Conservation (phyloP, 2,888 invertebrate genomes). For the Hypsopygia costalis region DNA sequence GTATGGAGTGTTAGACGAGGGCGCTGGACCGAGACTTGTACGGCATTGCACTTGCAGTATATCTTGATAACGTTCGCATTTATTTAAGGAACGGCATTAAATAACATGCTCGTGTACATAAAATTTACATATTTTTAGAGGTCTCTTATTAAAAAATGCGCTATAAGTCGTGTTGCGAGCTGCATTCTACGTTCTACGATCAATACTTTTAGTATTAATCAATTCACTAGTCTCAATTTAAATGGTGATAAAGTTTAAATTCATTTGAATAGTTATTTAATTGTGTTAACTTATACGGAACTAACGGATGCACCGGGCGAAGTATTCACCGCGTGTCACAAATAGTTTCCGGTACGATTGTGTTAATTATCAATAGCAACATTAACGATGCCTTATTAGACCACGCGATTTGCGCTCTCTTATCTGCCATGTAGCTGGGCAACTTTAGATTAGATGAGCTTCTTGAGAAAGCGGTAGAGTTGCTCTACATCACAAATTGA, state of each 20-base stretch:
- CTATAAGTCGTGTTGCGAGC: too few species aligned
- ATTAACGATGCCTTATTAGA: constrained; percentile 34
- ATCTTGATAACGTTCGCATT: constrained; percentile 8
- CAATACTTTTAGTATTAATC: too few species aligned
- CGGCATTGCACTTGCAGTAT: constrained; percentile 5
- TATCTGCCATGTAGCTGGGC: not conserved
- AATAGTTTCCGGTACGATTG: constrained; percentile 63
- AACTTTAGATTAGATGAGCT: constrained; percentile 14
- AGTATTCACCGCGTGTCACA: constrained; percentile 56
- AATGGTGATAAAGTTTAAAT: constrained; percentile 21
- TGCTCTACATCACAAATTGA: constrained; percentile 54
- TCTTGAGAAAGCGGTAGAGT: constrained; percentile 48
- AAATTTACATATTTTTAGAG: too few species aligned
- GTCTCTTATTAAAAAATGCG: too few species aligned
- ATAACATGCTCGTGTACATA: not conserved
- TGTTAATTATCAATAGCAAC: constrained; percentile 45
- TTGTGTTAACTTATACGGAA: constrained; percentile 47
- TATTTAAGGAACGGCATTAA: constrained; percentile 1
- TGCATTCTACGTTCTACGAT: too few species aligned
- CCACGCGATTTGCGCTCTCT: constrained; percentile 29
- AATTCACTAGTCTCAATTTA: constrained; percentile 14
- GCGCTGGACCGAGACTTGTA: constrained; percentile 48
- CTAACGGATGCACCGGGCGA: constrained; percentile 59
- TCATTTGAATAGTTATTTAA: constrained; percentile 18
- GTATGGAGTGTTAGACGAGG: constrained; percentile 45